A percentile compares a stretch with the other conserved stretches of the same genome.
These are phyloP conservation scores for Thera britannica DNA, from an alignment of 2,888 invertebrate genomes.

Conservation along the genomic window DNA sequence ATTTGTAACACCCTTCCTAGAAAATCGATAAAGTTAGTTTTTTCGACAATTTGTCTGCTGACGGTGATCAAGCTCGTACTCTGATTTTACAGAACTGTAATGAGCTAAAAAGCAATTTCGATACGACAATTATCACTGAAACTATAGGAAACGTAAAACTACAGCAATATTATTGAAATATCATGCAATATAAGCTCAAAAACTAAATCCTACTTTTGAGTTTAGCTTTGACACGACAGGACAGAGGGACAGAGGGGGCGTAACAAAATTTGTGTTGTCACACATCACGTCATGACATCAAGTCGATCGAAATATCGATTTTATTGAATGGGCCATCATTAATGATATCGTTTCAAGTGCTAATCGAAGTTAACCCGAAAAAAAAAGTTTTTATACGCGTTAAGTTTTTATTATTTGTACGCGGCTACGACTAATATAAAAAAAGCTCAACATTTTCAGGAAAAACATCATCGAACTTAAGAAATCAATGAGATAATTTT, in stretches of 20 bases:
- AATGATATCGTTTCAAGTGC: too few relatives aligned
- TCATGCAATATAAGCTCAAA: conserved; percentile 1
- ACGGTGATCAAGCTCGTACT: not conserved
- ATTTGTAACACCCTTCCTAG: conserved; percentile 27
- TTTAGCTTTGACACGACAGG: conserved; percentile 38
- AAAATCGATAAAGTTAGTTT: conserved; percentile 39
- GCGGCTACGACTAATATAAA: too few relatives aligned
- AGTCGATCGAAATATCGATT: too few relatives aligned
- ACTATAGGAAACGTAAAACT: not conserved
- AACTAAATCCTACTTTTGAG: conserved; percentile 21
- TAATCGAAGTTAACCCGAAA: too few relatives aligned
- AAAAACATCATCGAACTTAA: too few relatives aligned
- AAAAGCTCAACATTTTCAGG: too few relatives aligned
- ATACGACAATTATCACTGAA: conserved; percentile 1
- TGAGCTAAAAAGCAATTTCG: not conserved
- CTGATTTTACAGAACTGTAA: conserved; percentile 24
- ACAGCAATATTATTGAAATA: not conserved
- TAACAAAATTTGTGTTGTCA: conserved; percentile 43
- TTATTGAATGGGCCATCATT: too few relatives aligned
- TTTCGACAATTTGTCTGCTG: conserved; percentile 17
- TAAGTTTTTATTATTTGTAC: too few relatives aligned
- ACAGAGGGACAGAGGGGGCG: conserved; percentile 38
- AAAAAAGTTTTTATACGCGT: too few relatives aligned
- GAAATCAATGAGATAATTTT: too few relatives aligned
- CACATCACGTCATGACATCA: not conserved